phyloP scores from a whole-genome alignment of 2,113 vertebrate genomes.

The Ceyx cyanopectus region DNA sequence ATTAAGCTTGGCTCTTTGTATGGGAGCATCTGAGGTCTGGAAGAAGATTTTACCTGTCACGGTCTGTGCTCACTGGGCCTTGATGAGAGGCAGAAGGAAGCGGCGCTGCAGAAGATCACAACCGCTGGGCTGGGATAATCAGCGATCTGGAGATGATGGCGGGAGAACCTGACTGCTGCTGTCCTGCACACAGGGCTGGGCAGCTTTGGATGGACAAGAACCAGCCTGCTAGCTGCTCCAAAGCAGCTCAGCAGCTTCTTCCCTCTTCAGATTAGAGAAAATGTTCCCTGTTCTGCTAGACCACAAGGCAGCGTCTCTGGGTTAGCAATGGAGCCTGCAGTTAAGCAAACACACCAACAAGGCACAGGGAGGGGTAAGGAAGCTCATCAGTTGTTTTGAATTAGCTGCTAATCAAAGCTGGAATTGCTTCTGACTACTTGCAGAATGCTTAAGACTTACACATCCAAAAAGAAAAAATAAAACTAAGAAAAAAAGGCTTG shows the following conservation, averaged over 20 bases:
- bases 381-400: not conserved
- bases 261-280: slow-evolving; percentile 33
- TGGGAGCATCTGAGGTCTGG: slow-evolving; percentile 77
- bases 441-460: not conserved
- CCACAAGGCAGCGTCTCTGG: not conserved
- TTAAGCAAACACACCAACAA: slow-evolving; percentile 3
- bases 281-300: not conserved
- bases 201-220: slow-evolving; percentile 36
- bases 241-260: slow-evolving; percentile 52
- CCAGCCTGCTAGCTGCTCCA: slow-evolving; percentile 33
- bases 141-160: slow-evolving; percentile 70
- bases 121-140: slow-evolving; percentile 72
- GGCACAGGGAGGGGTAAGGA: not conserved
- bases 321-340: not conserved
- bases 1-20: slow-evolving; percentile 86
- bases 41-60: slow-evolving; percentile 90
- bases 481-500: not conserved
- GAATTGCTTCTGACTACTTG: not conserved
- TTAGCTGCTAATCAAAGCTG: not conserved
- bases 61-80: slow-evolving; percentile 81
- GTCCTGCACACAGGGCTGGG: slow-evolving; percentile 22
- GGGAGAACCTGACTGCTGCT: slow-evolving; percentile 59
- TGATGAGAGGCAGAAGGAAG: slow-evolving; percentile 83
- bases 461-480: not conserved
- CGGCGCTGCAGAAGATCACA: slow-evolving; percentile 75